Percentiles rank a stretch among this genome's conserved stretches.
Evolutionary conservation across 1,140 invertebrate genomes (phyloP).

Genomic region (Drosophila grimshawi): DNA sequence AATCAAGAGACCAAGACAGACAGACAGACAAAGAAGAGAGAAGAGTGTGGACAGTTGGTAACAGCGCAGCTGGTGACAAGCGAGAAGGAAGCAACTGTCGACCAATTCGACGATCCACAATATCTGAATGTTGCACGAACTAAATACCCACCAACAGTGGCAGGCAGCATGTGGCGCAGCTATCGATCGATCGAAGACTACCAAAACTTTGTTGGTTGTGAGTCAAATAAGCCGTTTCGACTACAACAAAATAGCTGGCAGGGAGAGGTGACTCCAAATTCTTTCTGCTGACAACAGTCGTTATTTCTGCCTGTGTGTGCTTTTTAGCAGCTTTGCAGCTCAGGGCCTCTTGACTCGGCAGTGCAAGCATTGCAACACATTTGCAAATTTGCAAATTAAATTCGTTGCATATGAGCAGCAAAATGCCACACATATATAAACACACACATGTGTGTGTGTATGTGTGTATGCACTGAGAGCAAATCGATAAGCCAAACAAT

Average conservation of each 20-base stretch:
- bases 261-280: constrained; percentile 40
- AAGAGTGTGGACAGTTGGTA: constrained; percentile 31
- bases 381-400: constrained; percentile 67
- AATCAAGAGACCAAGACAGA: constrained; percentile 26
- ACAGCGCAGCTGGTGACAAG: constrained; percentile 41
- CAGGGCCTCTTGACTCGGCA: constrained; percentile 49
- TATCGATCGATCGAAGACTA: constrained; percentile 7
- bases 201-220: background rate
- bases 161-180: background rate
- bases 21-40: background rate
- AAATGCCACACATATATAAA: constrained; percentile 14
- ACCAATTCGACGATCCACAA: constrained; percentile 23
- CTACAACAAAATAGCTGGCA: constrained; percentile 53
- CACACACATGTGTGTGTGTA: background rate
- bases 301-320: background rate
- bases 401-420: constrained; percentile 50
- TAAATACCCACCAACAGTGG: constrained; percentile 74
- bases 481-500: constrained; percentile 43
- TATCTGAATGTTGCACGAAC: constrained; percentile 66
- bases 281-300: constrained; percentile 38
- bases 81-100: constrained; percentile 69
- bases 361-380: constrained; percentile 73
- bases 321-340: constrained; percentile 26
- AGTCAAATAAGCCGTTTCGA: constrained; percentile 56
- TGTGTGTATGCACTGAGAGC: background rate